Evolutionary conservation across 2,797 vertebrate genomes (phyloP), one percentile per base, ranked within the genome.

Genomic region (Scomberomorus guttatus): DNA sequence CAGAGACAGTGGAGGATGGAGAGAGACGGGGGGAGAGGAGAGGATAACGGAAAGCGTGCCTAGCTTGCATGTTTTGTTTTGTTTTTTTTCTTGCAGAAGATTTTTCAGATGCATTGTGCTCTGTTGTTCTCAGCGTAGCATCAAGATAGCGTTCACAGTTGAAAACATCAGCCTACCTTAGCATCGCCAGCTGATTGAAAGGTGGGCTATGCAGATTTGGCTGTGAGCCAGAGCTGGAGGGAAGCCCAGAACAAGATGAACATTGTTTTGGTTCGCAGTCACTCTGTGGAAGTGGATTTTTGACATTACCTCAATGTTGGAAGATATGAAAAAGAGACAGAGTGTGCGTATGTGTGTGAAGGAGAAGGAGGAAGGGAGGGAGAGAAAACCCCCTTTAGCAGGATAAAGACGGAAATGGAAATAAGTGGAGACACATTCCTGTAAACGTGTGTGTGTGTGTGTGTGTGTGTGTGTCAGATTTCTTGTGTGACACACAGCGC

Each of bases 241-340:
- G 75, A 76, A 79, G 93, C 92, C 91, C 90, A 93, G 93, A 93
- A 94, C 92, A 90, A 93, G 90, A 91, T 84, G 86, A 91, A 91
- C 93, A 90, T 91, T 92, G 91, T 92, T 93, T 86, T 90, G 91
- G 90, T 92, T 92, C 72, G 75, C 84, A 91, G 81, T 86, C 83
- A 77, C 83, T 86, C 78, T 79, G 79, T 91, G 88, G 89, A 91
- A 92, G 88, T 87, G 86, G 84, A 87, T 89, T 92, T 92, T 82
- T 87, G 77, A 92, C 84, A 87, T 90, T 85, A 91, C 89, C 87
- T 87, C 82, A 81, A 81, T 81, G 77, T 72, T 83, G 68, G 80
- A 81, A 89, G 73, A 79, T 77, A 76, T 71, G 73, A 78, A 76
- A 67, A 58, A 69, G 63, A 58, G 64, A 62, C 44, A 37, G 70